phyloP scores from a whole-genome alignment of 2,113 vertebrate species.

The Tor tambroides region DNA sequence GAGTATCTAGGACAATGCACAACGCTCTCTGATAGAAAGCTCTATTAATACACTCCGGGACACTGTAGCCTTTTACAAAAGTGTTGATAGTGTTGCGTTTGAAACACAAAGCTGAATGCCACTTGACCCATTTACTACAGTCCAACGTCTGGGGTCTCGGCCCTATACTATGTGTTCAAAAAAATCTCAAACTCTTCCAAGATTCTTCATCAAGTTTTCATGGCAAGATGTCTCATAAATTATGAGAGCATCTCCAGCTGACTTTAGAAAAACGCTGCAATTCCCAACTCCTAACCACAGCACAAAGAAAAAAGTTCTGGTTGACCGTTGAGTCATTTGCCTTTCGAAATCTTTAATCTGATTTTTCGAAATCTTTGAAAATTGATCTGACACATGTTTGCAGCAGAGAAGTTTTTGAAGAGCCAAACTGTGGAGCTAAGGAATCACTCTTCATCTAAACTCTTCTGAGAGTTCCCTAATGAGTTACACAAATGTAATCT shows the following conservation, averaged over 20 bases:
- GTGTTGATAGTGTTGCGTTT: constrained; percentile 52
- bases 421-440: background rate
- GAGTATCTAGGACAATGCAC: constrained; percentile 74
- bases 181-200: constrained; percentile 70
- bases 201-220: constrained; percentile 76
- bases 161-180: constrained; percentile 57
- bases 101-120: constrained; percentile 51
- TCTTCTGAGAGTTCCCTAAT: constrained; percentile 5
- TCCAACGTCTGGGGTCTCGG: constrained; percentile 60
- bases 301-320: constrained; percentile 60
- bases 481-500: constrained; percentile 21
- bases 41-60: constrained; percentile 71
- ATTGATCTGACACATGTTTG: background rate
- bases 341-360: constrained; percentile 29
- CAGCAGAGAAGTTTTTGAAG: background rate
- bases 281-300: constrained; percentile 63
- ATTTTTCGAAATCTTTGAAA: constrained; percentile 42
- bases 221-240: constrained; percentile 74
- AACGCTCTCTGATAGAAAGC: constrained; percentile 71
- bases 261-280: constrained; percentile 64
- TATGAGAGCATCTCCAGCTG: constrained; percentile 69
- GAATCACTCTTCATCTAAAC: constrained; percentile 19
- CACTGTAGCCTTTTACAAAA: constrained; percentile 59
- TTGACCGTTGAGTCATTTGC: constrained; percentile 21
- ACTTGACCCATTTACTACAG: constrained; percentile 73